Conservation (phyloP, 2,113 vertebrate genomes). For the Oostethus manadensis region DNA sequence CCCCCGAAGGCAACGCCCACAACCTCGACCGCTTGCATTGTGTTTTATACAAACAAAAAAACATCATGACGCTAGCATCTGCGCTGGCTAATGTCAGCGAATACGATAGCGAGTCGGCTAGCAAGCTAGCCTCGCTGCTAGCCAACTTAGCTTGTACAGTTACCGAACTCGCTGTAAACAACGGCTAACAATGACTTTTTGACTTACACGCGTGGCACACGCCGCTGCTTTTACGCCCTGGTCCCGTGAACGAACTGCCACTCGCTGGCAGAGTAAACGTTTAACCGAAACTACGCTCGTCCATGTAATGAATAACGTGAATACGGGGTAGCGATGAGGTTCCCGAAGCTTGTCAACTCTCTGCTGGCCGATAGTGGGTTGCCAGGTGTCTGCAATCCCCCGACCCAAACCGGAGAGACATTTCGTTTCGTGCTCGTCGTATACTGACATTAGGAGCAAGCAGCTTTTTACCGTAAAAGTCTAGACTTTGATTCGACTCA, state of each 20-base stretch:
- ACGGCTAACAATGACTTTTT: conserved; percentile 18
- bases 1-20: background rate
- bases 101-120: conserved; percentile 43
- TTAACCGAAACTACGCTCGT: conserved; percentile 4
- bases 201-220: conserved; percentile 42
- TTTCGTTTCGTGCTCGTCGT: background rate
- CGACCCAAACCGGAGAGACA: conserved; percentile 10
- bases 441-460: background rate
- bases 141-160: conserved; percentile 53
- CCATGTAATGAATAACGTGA: conserved; percentile 18
- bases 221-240: background rate
- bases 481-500: background rate
- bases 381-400: conserved; percentile 51
- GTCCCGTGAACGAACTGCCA: background rate
- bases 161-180: conserved; percentile 45
- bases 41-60: conserved; percentile 36
- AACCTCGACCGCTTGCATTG: conserved; percentile 24
- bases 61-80: conserved; percentile 50
- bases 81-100: conserved; percentile 49
- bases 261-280: background rate
- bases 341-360: conserved; percentile 37
- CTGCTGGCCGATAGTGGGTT: conserved; percentile 33
- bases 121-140: conserved; percentile 46
- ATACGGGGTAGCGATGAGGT: conserved; percentile 20
- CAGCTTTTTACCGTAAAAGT: background rate